Base-by-base conservation (phyloP, 23 tunicate species). In the Botrylloides violaceus region DNA sequence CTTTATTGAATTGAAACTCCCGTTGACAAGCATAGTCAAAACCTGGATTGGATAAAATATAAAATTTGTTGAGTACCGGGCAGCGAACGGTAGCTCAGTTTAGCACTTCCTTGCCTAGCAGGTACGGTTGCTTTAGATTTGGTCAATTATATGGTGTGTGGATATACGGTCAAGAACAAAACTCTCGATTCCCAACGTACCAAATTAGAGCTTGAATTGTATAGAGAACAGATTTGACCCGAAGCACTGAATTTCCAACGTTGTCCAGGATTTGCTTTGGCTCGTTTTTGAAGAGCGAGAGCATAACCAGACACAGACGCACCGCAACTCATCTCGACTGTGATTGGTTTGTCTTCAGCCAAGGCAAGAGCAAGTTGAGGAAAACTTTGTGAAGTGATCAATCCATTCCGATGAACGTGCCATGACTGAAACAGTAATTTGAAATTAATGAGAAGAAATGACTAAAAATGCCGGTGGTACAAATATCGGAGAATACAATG, bases 391-490 rank as follows among this genome's bases (percentile, higher is more conserved):
- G 86, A 76, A 32, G 78, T 81, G 24, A 87, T 80, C 36, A 59
- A 48, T 15, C 95, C 95, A 63, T 55, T 76, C 20, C 79, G 82
- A 62, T 80, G 72, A 83, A 87, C 30, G 24, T 76, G 29, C 95
- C 95, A 87, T 2, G 82, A 48, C 95, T 87, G 48, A 1, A 53
- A 23, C 28, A 68, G 2, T 1, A 66, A 38, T 12, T 47, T 47
- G 12, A n/a, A n/a, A n/a, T n/a, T n/a, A n/a, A n/a, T n/a, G n/a
- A n/a, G n/a, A n/a, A n/a, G n/a, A n/a, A n/a, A n/a, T n/a, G n/a
- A n/a, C n/a, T n/a, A n/a, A n/a, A n/a, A n/a, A n/a, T n/a, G n/a
- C n/a, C n/a, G n/a, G n/a, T n/a, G n/a, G n/a, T n/a, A n/a, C n/a
- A n/a, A n/a, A n/a, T n/a, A n/a, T n/a, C n/a, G n/a, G n/a, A n/a